A percentile compares a stretch with the other conserved stretches of the same genome.
Evolutionary conservation across 2,113 vertebrate genomes (phyloP).

Genomic region (Cebus imitator): DNA sequence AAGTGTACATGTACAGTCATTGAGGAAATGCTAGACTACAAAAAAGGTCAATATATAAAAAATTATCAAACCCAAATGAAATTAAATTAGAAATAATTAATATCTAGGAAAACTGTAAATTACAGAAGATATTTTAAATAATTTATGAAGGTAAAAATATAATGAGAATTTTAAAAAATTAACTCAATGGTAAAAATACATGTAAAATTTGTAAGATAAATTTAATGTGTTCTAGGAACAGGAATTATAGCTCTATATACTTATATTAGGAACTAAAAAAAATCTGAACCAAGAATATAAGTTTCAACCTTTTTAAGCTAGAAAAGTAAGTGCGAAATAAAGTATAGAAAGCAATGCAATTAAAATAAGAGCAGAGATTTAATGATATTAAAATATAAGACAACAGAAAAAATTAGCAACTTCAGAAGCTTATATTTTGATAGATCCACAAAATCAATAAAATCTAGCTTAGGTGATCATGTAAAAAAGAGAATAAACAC

Average conservation of each 20-base stretch:
- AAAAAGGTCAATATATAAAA: neutral
- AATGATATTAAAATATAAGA: neutral
- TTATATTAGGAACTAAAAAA: neutral
- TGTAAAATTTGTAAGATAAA: neutral
- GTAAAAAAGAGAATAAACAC: neutral
- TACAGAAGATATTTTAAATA: neutral
- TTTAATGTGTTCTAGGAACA: neutral
- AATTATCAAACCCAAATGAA: neutral
- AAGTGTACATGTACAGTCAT: neutral
- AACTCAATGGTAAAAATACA: neutral
- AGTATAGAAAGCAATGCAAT: neutral
- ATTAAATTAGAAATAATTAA: neutral
- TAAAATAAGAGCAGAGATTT: neutral
- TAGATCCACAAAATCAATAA: neutral
- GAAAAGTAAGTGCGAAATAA: neutral
- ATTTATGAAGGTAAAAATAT: neutral
- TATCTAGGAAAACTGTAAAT: neutral
- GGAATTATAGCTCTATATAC: neutral
- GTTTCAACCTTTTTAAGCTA: neutral
- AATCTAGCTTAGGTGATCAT: neutral
- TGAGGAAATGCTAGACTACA: rapidly evolving
- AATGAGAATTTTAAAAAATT: neutral
- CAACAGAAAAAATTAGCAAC: neutral
- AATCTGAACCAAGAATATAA: neutral
- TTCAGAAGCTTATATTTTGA: neutral